Conservation (phyloP, 2,113 vertebrate species). For the Synchiropus splendidus region DNA sequence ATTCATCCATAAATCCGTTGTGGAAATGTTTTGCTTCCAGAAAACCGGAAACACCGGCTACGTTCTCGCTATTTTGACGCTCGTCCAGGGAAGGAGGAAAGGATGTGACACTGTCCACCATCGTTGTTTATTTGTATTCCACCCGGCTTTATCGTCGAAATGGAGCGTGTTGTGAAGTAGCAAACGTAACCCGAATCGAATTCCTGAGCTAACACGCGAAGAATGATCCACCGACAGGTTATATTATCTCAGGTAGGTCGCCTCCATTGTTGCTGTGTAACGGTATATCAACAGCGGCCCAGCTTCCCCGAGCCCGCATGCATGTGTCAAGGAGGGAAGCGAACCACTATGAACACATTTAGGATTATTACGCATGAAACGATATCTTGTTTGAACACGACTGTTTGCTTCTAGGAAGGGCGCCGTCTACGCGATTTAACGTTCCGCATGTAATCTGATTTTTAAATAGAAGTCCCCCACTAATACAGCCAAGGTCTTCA, state of each 20-base stretch:
- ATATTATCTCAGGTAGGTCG: slow-evolving; percentile 61
- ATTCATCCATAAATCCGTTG: neutral
- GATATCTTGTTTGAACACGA: no score
- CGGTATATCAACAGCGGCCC: slow-evolving; percentile 29
- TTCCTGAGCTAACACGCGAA: slow-evolving; percentile 24
- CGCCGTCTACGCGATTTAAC: no score
- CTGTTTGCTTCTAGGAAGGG: no score
- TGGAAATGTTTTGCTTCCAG: no score
- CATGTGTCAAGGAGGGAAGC: neutral
- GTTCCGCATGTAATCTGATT: no score
- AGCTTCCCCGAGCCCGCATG: slow-evolving; percentile 1
- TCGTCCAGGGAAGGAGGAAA: slow-evolving; percentile 32
- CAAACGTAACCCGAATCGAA: slow-evolving; percentile 3
- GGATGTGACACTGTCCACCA: slow-evolving; percentile 34
- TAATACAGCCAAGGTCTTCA: no score
- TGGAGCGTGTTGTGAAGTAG: slow-evolving; percentile 33
- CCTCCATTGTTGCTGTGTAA: slow-evolving; percentile 36
- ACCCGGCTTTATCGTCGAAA: slow-evolving; percentile 15
- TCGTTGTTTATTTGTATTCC: slow-evolving; percentile 16
- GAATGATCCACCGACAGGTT: slow-evolving; percentile 65
- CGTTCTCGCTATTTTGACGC: neutral
- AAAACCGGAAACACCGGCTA: neutral
- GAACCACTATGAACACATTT: no score
- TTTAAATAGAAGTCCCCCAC: no score
- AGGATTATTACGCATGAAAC: no score